phyloP scores from a whole-genome alignment of 2,888 invertebrate species.

The Xestia ashworthii region DNA sequence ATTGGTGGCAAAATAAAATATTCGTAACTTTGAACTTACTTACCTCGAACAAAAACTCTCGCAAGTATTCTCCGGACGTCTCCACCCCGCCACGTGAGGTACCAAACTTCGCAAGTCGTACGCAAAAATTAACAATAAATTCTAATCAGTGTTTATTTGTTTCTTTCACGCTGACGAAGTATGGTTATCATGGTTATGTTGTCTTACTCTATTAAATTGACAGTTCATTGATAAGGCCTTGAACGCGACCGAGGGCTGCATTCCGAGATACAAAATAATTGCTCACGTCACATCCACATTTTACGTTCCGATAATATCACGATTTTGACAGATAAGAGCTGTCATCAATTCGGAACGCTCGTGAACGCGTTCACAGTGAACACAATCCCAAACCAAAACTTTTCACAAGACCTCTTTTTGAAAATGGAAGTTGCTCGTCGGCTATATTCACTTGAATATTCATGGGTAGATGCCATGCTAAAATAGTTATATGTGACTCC shows the following conservation, averaged over 20 bases:
- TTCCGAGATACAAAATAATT: no score
- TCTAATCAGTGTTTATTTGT: conserved; percentile 32
- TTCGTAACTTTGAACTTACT: conserved; percentile 18
- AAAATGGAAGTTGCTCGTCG: no score
- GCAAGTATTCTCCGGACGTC: conserved; percentile 9
- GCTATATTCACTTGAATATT: no score
- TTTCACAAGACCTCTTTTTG: no score
- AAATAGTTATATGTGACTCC: no score
- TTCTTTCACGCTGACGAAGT: conserved; percentile 44
- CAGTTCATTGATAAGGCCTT: conserved; percentile 42
- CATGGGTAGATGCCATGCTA: no score
- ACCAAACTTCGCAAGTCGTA: conserved; percentile 16
- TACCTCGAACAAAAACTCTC: conserved; percentile 2
- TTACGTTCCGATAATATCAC: no score
- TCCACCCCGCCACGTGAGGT: conserved; percentile 13
- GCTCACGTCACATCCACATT: no score
- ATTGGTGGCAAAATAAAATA: background rate
- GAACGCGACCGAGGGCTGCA: conserved; percentile 41
- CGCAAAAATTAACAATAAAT: conserved; percentile 6
- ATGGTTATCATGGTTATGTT: conserved; percentile 3
- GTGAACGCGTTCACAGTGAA: no score
- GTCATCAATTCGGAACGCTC: no score
- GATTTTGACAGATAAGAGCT: no score
- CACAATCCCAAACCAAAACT: no score
- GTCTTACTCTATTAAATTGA: conserved; percentile 43